A percentile compares a stretch with the other conserved stretches of the same genome.
Conservation (phyloP, 1,140 invertebrate species). For the Orchestia grillus region DNA sequence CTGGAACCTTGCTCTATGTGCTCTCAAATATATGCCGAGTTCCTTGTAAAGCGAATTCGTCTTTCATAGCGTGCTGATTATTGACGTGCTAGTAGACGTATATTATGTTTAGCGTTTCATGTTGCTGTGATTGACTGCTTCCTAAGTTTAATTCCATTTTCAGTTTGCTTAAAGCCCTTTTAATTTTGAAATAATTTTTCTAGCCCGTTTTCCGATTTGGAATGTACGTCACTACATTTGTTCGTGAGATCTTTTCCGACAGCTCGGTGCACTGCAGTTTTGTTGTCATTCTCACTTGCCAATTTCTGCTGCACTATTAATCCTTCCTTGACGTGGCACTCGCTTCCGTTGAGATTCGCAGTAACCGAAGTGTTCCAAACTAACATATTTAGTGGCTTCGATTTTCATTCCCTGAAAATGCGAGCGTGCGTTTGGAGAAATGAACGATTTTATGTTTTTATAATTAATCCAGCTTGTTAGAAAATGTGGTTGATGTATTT, state of each 20-base stretch:
- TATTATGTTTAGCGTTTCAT: not conserved
- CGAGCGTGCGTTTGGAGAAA: too few relatives aligned
- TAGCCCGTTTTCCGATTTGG: not conserved
- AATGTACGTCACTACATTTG: not conserved
- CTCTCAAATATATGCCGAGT: not conserved
- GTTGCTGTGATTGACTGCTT: not conserved
- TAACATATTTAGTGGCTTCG: too few relatives aligned
- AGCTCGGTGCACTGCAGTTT: too few relatives aligned
- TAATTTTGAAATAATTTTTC: not conserved
- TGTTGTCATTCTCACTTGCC: not conserved
- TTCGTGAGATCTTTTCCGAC: not conserved
- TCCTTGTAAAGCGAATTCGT: not conserved
- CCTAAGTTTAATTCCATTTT: not conserved
- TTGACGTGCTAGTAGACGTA: not conserved
- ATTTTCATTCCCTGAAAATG: too few relatives aligned
- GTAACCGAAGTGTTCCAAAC: too few relatives aligned
- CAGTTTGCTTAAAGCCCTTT: not conserved
- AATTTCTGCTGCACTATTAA: not conserved
- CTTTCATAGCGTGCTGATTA: not conserved
- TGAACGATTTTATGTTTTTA: too few relatives aligned
- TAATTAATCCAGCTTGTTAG: too few relatives aligned
- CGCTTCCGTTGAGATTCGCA: too few relatives aligned
- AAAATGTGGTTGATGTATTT: too few relatives aligned
- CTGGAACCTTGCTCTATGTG: not conserved
- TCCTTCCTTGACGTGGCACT: too few relatives aligned